Evolutionary conservation across 2,888 invertebrate species (phyloP).

Genomic region (Dasysyrphus tricinctus): DNA sequence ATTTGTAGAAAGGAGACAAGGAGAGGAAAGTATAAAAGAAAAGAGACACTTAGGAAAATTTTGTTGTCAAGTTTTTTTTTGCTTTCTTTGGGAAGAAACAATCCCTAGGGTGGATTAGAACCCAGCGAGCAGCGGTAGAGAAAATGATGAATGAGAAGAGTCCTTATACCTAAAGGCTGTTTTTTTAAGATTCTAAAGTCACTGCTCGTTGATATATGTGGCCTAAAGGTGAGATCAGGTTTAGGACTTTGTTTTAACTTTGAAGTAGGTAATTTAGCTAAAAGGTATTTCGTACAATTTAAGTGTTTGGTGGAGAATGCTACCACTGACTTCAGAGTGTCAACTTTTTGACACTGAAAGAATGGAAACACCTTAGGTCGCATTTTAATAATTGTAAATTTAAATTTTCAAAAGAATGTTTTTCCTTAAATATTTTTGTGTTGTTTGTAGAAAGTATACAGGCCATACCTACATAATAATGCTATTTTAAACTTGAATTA

Average conservation of each 20-base stretch:
- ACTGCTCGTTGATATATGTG: constrained; percentile 49
- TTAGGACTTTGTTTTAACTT: constrained; percentile 14
- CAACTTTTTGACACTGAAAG: constrained; percentile 4
- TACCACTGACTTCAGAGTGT: not conserved
- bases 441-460: too few relatives aligned
- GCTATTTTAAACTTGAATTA: too few relatives aligned
- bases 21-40: constrained; percentile 1
- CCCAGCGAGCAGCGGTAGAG: constrained; percentile 33
- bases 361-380: not conserved
- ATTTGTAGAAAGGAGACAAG: not conserved
- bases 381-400: not conserved
- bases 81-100: not conserved
- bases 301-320: not conserved
- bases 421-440: not conserved
- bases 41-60: constrained; percentile 8
- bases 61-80: constrained; percentile 33
- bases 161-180: constrained; percentile 43
- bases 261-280: constrained; percentile 42
- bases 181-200: constrained; percentile 19
- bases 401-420: not conserved
- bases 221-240: constrained; percentile 44
- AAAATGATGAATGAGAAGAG: constrained; percentile 62
- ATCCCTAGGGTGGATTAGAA: constrained; percentile 60
- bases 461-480: too few relatives aligned
- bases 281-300: constrained; percentile 21